These are phyloP conservation scores for Cephalopachus bancanus DNA, from an alignment of 2,797 vertebrate species.

Conservation along the genomic window DNA sequence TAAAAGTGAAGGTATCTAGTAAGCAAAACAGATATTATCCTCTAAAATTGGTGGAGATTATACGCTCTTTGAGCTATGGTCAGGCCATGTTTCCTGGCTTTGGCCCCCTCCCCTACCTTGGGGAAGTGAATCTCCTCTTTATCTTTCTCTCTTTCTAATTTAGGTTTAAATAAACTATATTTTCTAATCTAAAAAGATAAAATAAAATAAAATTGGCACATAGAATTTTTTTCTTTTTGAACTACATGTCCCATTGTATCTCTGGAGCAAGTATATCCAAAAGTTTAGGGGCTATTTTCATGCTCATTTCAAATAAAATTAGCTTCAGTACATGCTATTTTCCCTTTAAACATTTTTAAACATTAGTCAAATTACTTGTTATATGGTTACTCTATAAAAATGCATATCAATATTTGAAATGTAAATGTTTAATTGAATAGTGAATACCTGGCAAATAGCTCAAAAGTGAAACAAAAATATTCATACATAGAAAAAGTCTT, in stretches of 20 bases:
- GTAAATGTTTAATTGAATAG: not conserved
- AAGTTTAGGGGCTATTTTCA: not conserved
- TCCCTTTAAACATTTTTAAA: conserved; percentile 59
- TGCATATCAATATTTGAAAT: not conserved
- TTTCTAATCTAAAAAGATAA: not conserved
- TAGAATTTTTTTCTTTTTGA: not conserved
- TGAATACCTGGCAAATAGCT: not conserved
- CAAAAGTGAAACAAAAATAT: not conserved
- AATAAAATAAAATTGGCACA: not conserved
- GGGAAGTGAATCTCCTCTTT: too few species aligned
- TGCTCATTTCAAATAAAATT: conserved; percentile 12
- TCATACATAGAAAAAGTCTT: not conserved
- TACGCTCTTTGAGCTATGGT: too few species aligned
- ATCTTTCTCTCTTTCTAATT: too few species aligned
- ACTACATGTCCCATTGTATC: not conserved
- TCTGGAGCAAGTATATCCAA: not conserved
- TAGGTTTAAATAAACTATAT: not conserved
- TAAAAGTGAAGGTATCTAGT: not conserved
- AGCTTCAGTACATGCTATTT: not conserved
- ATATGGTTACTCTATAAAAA: not conserved
- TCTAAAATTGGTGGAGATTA: not conserved
- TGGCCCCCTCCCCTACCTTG: too few species aligned
- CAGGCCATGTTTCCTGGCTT: too few species aligned
- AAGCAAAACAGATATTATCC: not conserved
- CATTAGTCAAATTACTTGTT: not conserved